Evolutionary conservation across 1,140 invertebrate genomes (phyloP).

Genomic region (Drosophila murphyi): DNA sequence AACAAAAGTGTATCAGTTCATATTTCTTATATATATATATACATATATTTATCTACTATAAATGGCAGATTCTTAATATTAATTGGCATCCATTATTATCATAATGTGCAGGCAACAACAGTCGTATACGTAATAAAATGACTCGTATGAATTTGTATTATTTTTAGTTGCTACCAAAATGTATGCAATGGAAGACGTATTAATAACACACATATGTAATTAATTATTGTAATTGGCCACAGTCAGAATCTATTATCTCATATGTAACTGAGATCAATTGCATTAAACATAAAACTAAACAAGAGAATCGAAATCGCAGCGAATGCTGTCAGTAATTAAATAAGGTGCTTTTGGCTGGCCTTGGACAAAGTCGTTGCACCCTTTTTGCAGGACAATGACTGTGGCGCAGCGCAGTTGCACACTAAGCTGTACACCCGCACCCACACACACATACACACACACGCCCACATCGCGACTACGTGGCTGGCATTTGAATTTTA

Average conservation of each 20-base stretch:
- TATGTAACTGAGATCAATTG: neutral
- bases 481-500: conserved; percentile 43
- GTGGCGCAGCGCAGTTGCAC: conserved; percentile 18
- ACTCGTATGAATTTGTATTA: neutral
- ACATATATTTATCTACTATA: neutral
- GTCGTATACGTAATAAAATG: too few relatives aligned
- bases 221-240: too few relatives aligned
- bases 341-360: conserved; percentile 35
- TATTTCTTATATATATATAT: neutral
- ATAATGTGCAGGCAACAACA: neutral
- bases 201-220: too few relatives aligned
- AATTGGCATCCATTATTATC: neutral
- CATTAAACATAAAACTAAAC: too few relatives aligned
- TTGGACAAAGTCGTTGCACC: conserved; percentile 63
- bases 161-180: neutral
- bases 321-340: conserved; percentile 32
- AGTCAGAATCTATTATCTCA: too few relatives aligned
- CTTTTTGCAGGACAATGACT: conserved; percentile 63
- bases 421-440: neutral
- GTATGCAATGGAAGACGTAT: neutral
- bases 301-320: neutral
- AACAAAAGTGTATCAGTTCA: neutral
- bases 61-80: neutral
- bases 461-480: neutral
- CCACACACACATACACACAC: neutral